Percentiles rank a stretch among this genome's conserved stretches.
Evolutionary conservation across 2,797 vertebrate species (phyloP).

Genomic region (Cichlasoma orientale): DNA sequence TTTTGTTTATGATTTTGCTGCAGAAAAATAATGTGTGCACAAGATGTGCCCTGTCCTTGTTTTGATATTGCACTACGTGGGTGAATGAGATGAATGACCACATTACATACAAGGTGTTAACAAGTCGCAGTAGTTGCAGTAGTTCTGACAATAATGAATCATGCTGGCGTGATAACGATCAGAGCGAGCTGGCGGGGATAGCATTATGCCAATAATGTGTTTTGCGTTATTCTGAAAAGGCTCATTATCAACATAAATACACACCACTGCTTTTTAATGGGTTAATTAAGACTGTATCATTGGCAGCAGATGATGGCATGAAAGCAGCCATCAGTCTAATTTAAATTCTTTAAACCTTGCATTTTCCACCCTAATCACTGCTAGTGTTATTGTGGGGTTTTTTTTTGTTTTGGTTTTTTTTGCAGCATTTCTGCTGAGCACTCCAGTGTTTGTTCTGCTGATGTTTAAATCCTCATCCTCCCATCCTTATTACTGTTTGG

Average conservation of each 20-base stretch:
- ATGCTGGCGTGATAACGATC: slow-evolving; percentile 51
- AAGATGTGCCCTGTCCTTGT: background rate
- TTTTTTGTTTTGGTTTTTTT: slow-evolving; percentile 46
- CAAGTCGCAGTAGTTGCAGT: background rate
- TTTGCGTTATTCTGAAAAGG: slow-evolving; percentile 64
- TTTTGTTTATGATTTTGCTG: background rate
- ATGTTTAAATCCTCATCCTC: slow-evolving; percentile 47
- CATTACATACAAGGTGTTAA: background rate
- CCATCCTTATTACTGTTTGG: slow-evolving; percentile 41
- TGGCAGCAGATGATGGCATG: slow-evolving; percentile 76
- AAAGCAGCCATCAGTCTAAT: slow-evolving; percentile 78
- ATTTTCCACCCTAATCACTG: slow-evolving; percentile 67
- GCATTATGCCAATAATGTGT: slow-evolving; percentile 62
- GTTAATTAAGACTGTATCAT: slow-evolving; percentile 80
- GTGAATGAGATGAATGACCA: slow-evolving; percentile 6
- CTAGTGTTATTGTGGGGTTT: slow-evolving; percentile 40
- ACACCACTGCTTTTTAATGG: slow-evolving; percentile 77
- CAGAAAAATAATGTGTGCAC: background rate
- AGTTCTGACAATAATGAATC: slow-evolving; percentile 14
- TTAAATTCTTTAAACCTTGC: slow-evolving; percentile 68
- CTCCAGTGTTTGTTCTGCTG: slow-evolving; percentile 30
- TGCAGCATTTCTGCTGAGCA: slow-evolving; percentile 47
- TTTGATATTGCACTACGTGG: background rate
- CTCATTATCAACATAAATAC: slow-evolving; percentile 76
- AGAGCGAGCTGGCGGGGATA: slow-evolving; percentile 50